A percentile compares a stretch with the other conserved stretches of the same genome.
phyloP scores from a whole-genome alignment of 2,113 vertebrate species.

The Fregetta grallaria region DNA sequence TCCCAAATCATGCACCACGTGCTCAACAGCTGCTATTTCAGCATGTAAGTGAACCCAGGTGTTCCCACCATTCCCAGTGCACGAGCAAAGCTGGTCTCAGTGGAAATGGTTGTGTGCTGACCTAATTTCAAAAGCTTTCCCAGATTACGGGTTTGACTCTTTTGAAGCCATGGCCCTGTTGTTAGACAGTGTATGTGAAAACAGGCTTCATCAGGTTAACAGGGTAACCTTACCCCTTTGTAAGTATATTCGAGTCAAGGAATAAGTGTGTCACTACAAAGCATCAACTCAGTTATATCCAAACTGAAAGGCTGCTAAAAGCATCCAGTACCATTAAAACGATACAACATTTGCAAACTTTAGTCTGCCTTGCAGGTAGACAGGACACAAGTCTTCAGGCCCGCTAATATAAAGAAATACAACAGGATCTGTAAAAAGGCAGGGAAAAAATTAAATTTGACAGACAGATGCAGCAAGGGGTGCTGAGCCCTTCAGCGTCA shows the following conservation, averaged over 20 bases:
- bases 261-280: not conserved
- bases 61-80: not conserved
- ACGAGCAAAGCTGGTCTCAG: not conserved
- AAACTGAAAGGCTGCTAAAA: not conserved
- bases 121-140: not conserved
- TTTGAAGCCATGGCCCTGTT: not conserved
- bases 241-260: not conserved
- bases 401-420: not conserved
- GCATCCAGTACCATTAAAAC: not conserved
- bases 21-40: not conserved
- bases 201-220: not conserved
- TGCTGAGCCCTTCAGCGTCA: not conserved
- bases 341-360: not conserved
- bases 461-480: slow-evolving; percentile 15
- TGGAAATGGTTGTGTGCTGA: not conserved
- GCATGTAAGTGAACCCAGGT: not conserved
- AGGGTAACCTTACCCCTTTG: not conserved
- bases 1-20: not conserved
- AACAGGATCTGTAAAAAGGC: not conserved
- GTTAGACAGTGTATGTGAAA: not conserved
- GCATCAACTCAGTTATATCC: not conserved
- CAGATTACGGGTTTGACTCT: not conserved
- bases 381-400: not conserved
- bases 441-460: not conserved
- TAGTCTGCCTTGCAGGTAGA: not conserved